These are phyloP conservation scores for Caenorhabditis japonica DNA, from an alignment of 2,888 invertebrate species.

Conservation along the genomic window DNA sequence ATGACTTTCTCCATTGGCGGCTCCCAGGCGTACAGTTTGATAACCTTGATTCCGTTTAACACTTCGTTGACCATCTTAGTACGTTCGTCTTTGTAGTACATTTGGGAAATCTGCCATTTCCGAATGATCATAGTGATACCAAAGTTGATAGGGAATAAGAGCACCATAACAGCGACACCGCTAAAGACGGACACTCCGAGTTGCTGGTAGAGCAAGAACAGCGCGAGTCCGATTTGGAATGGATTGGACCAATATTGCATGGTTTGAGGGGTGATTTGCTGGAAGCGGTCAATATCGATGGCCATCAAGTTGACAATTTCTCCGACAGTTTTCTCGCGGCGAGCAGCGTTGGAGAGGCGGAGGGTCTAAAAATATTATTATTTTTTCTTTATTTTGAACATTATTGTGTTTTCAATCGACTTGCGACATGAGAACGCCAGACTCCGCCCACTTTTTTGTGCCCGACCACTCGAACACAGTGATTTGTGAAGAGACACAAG, in stretches of 20 bases:
- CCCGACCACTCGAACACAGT: no score
- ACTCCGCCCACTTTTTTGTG: no score
- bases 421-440: no score
- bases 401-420: no score
- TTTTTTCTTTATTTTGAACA: no score
- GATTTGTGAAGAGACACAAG: no score
- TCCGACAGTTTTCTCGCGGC: constrained; percentile 79
- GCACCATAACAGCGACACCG: constrained; percentile 93
- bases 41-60: constrained; percentile 88
- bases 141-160: constrained; percentile 83
- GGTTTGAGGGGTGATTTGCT: constrained; percentile 77
- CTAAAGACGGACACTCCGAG: constrained; percentile 88
- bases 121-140: constrained; percentile 74
- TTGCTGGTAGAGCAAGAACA: constrained; percentile 79
- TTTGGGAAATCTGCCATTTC: constrained; percentile 82
- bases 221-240: constrained; percentile 64
- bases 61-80: constrained; percentile 95
- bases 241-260: constrained; percentile 77
- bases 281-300: constrained; percentile 79
- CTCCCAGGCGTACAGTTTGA: constrained; percentile 81
- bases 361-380: constrained; percentile 73
- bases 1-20: constrained; percentile 76
- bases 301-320: constrained; percentile 81
- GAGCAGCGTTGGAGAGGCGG: constrained; percentile 79
- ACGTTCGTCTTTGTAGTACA: constrained; percentile 93